Base-by-base conservation (phyloP, 1,140 invertebrate genomes). In the Polyergus mexicanus region DNA sequence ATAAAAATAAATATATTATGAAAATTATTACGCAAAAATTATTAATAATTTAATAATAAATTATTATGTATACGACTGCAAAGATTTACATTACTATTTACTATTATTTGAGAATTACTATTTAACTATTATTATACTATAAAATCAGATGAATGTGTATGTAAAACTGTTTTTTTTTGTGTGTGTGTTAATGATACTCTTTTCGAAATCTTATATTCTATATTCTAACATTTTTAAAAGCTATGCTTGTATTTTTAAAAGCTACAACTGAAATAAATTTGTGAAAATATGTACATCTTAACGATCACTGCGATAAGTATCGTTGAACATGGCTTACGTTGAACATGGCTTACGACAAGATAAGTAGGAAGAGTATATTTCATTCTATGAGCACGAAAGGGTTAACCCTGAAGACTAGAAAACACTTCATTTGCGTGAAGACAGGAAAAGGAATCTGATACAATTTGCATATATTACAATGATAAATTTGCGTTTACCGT, bases 401-500 rank as follows among this genome's bases (percentile, higher is more conserved):
- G 63, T 68, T 80, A 80, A 68, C 63, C 25, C 63, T 68, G 32
- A 80, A 80, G 63, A 68, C 44, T 80, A 38, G 47, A 54, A 80
- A 80, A 80, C 62, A 68, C 63, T 78, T 78, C 51, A 54, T 25
- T 80, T 54, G 76, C 76, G 63, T 56, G 76, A 80, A 56, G 41
- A 78, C 62, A 25, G 41, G 41, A 66, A 78, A 66, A 68, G 32
- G 63, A 56, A 68, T 80, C 62, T 38, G 63, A 80, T 44, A 56
- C 32, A 80, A 47, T 80, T 80, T 68, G 32, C 76, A 80, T 80
- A 78, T 54, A 68, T 80, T 80, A 68, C 32, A 38, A 80, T 68
- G 62, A 80, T 80, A 35, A 80, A 80, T 68, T 80, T 32, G 44
- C 47, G 51, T 80, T 68, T 68, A 80, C 32, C 78, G 56, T 60